Evolutionary conservation across 2,113 vertebrate genomes (phyloP).

Genomic region (Hiodon tergisus): DNA sequence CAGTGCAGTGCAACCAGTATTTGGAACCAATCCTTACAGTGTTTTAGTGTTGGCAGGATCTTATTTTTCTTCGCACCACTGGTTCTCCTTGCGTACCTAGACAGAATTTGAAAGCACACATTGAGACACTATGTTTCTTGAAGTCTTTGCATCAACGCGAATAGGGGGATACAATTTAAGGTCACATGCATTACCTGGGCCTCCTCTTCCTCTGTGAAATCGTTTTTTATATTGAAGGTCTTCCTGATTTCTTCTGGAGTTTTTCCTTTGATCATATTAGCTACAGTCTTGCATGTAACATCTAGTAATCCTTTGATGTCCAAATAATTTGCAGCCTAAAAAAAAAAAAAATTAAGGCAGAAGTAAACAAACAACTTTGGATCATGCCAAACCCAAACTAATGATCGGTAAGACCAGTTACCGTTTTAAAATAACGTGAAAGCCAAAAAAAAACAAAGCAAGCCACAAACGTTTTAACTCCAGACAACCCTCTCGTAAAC

Average conservation of each 20-base stretch:
- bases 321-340: slow-evolving; percentile 95
- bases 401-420: not conserved
- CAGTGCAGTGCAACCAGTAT: slow-evolving; percentile 96
- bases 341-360: slow-evolving; percentile 13
- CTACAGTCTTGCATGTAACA: slow-evolving; percentile 98
- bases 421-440: not conserved
- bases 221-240: slow-evolving; percentile 99
- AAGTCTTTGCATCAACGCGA: not conserved
- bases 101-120: slow-evolving; percentile 21
- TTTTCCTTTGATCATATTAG: slow-evolving; percentile 99
- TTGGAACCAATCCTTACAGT: slow-evolving; percentile 78
- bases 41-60: slow-evolving; percentile 69
- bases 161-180: not conserved
- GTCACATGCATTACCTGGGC: slow-evolving; percentile 76
- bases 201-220: slow-evolving; percentile 98
- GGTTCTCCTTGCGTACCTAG: slow-evolving; percentile 99
- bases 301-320: slow-evolving; percentile 99
- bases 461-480: not conserved
- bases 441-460: not conserved
- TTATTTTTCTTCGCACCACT: slow-evolving; percentile 99
- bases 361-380: not conserved
- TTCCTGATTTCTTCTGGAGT: slow-evolving; percentile 99
- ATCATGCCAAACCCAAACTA: no score
- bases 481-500: no score
- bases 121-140: not conserved